phyloP scores from a whole-genome alignment of 2,113 vertebrate species.

The Atlantisia rogersi region DNA sequence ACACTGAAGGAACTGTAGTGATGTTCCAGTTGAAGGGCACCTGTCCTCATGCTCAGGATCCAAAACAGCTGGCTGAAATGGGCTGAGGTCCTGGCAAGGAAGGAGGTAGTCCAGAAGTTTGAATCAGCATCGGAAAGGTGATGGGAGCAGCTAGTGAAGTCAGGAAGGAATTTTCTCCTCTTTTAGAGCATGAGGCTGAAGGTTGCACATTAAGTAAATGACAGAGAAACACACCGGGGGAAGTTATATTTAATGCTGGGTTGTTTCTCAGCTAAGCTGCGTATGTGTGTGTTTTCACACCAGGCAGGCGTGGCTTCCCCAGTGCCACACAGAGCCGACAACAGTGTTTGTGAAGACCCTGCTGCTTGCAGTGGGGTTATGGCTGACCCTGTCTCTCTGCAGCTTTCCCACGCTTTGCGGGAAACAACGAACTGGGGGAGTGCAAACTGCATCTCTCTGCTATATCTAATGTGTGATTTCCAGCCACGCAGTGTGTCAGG shows the following conservation, averaged over 20 bases:
- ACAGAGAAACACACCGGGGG: not conserved
- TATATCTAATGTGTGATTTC: not conserved
- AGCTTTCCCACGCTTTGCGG: not conserved
- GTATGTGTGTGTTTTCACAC: not conserved
- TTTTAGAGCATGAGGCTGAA: not conserved
- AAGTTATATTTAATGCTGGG: not conserved
- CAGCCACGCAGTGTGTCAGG: not conserved
- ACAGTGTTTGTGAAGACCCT: not conserved
- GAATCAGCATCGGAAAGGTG: not conserved
- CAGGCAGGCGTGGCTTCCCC: not conserved
- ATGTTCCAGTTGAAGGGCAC: not conserved
- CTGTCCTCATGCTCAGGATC: not conserved
- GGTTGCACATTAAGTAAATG: not conserved
- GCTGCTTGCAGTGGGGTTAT: not conserved
- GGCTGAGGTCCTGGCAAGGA: not conserved
- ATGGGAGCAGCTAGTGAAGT: not conserved
- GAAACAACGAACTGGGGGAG: not conserved
- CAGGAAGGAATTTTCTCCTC: not conserved
- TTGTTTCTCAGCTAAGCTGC: not conserved
- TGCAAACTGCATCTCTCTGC: not conserved
- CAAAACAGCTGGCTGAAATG: not conserved
- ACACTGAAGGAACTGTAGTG: fast-evolving
- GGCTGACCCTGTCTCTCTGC: not conserved
- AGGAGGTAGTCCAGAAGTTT: not conserved
- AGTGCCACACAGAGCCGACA: not conserved